Evolutionary conservation across 1,140 invertebrate species (phyloP).

Genomic region (Neodiprion fabricii): DNA sequence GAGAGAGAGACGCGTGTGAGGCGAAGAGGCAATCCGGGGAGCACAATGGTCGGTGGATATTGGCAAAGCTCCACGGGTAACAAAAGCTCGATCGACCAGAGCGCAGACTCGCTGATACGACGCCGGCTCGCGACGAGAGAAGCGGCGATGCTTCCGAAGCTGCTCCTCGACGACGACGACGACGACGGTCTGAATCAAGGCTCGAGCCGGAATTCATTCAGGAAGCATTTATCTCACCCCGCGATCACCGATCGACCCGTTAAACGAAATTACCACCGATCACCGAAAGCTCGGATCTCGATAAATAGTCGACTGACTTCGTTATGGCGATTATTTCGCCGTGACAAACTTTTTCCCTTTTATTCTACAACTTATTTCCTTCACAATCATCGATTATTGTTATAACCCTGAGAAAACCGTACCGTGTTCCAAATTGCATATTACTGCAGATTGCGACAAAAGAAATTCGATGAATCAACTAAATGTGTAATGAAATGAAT

Average conservation of each 20-base stretch:
- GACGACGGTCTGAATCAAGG: background rate
- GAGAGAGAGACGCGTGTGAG: background rate
- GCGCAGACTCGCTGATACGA: background rate
- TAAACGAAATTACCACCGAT: background rate
- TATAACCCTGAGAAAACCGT: too few species aligned
- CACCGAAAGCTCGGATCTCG: background rate
- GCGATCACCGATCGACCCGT: background rate
- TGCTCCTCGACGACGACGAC: too few species aligned
- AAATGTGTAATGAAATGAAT: too few species aligned
- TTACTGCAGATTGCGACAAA: too few species aligned
- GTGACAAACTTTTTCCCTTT: too few species aligned
- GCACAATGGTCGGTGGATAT: background rate
- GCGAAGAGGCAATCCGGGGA: background rate
- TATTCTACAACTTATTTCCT: too few species aligned
- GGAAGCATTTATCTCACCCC: conserved; percentile 2
- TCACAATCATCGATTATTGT: too few species aligned
- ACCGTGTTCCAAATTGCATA: too few species aligned
- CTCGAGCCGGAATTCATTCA: background rate
- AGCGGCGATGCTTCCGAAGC: background rate
- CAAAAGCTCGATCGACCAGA: background rate
- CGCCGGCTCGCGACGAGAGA: background rate
- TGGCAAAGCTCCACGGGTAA: conserved; percentile 2
- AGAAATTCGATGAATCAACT: too few species aligned
- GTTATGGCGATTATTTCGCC: too few species aligned
- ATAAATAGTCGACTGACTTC: background rate